phyloP scores from a whole-genome alignment of 92 coral and sea anemone genomes.

The Epizoanthus scotinus region DNA sequence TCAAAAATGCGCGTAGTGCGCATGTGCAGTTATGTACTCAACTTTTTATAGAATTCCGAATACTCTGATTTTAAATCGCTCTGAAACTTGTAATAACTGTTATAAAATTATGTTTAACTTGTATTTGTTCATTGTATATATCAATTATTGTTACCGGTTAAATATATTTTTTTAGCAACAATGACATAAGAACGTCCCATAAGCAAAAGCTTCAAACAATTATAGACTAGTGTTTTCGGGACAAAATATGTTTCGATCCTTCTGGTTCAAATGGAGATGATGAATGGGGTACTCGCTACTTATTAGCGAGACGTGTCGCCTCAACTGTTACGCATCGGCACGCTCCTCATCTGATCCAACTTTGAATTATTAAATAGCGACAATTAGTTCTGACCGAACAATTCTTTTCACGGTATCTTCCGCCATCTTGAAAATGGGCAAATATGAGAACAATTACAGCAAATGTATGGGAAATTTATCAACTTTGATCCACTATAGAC shows the following conservation, averaged over 20 bases:
- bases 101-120: neutral
- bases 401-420: too few relatives aligned
- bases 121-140: neutral
- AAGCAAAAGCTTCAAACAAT: neutral
- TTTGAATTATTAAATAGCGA: too few relatives aligned
- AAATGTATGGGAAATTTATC: too few relatives aligned
- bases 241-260: neutral
- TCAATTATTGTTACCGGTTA: neutral
- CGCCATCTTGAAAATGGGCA: too few relatives aligned
- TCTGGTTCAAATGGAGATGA: conserved; percentile 38
- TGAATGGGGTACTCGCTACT: conserved; percentile 28
- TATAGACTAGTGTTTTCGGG: neutral
- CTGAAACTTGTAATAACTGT: neutral
- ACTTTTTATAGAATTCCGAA: neutral
- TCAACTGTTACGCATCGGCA: conserved; percentile 30
- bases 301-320: conserved; percentile 35
- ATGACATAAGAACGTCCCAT: neutral
- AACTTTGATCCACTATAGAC: too few relatives aligned
- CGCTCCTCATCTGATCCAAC: conserved; percentile 29
- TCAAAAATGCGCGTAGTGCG: neutral
- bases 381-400: too few relatives aligned
- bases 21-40: conserved; percentile 1
- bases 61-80: neutral
- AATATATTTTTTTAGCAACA: neutral
- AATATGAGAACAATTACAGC: too few relatives aligned